These are phyloP conservation scores for Paralinhomoeus sp. DNA, from an alignment of 2,888 invertebrate species.

Conservation along the genomic window DNA sequence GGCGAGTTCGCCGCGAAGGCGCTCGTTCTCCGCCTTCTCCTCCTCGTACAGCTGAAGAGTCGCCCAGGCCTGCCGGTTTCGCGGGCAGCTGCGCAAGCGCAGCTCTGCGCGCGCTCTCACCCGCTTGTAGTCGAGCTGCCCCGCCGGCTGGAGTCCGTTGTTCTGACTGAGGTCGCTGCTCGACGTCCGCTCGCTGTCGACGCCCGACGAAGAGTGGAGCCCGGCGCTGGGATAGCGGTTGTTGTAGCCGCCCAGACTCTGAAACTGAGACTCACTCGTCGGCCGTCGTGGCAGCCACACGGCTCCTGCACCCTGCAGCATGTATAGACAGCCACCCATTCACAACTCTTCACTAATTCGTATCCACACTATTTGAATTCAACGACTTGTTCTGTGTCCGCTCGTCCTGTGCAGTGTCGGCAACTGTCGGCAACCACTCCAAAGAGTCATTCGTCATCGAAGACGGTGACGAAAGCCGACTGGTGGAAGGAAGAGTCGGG, in stretches of 20 bases:
- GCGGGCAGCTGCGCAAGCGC: not conserved
- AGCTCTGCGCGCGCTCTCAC: not conserved
- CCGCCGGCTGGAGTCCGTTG: not conserved
- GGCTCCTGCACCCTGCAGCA: no score
- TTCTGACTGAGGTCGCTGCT: not conserved
- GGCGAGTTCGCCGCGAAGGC: conserved; percentile 10
- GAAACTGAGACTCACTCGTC: not conserved
- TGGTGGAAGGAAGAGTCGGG: no score
- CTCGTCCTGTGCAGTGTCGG: no score
- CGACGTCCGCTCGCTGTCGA: not conserved
- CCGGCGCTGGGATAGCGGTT: not conserved
- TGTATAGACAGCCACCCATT: no score
- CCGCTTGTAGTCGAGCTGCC: conserved; percentile 1
- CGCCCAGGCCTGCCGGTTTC: not conserved
- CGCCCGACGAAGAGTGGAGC: not conserved
- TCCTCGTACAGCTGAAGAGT: conserved; percentile 14
- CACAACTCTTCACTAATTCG: no score
- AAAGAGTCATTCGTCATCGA: no score
- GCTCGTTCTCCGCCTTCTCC: conserved; percentile 14
- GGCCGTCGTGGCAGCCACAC: no score
- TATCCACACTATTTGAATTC: no score
- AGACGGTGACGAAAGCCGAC: no score
- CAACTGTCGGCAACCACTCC: no score
- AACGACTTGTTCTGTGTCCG: no score
- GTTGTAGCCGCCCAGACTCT: not conserved